A percentile compares a stretch with the other conserved stretches of the same genome.
These are phyloP conservation scores for Telmatherina bonti DNA, from an alignment of 2,797 vertebrate genomes.

Conservation along the genomic window DNA sequence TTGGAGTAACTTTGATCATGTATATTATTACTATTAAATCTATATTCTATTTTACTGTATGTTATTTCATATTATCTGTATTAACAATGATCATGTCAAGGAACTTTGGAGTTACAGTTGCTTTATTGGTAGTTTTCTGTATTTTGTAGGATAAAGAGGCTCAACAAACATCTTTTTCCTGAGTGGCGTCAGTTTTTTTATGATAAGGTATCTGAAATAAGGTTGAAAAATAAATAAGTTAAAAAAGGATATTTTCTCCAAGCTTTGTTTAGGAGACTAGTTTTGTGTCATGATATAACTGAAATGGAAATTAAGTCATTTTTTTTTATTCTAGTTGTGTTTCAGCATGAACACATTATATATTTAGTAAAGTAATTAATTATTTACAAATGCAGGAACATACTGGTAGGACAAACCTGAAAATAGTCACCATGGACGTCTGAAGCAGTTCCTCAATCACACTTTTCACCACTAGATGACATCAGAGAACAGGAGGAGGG, in stretches of 20 bases:
- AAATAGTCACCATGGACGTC: background rate
- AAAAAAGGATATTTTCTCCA: no score
- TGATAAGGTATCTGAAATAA: no score
- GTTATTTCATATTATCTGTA: background rate
- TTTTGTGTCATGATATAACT: no score
- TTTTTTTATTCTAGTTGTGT: no score
- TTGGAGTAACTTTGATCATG: background rate
- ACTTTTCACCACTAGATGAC: constrained; percentile 61
- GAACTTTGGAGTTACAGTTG: background rate
- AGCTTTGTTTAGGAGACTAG: no score
- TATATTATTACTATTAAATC: background rate
- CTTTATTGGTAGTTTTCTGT: background rate
- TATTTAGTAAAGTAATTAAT: no score
- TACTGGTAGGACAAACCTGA: background rate
- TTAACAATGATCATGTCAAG: background rate
- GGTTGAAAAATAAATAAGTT: no score
- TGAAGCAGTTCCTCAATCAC: background rate
- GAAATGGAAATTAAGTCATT: no score
- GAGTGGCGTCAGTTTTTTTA: background rate
- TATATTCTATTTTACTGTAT: background rate
- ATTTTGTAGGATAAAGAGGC: background rate
- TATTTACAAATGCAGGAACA: background rate
- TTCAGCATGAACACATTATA: background rate
- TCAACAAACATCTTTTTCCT: constrained; percentile 2
- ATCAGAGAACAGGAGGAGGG: constrained; percentile 28